Conservation (phyloP, 2,888 invertebrate genomes). For the Gymnoscelis rufifasciata region DNA sequence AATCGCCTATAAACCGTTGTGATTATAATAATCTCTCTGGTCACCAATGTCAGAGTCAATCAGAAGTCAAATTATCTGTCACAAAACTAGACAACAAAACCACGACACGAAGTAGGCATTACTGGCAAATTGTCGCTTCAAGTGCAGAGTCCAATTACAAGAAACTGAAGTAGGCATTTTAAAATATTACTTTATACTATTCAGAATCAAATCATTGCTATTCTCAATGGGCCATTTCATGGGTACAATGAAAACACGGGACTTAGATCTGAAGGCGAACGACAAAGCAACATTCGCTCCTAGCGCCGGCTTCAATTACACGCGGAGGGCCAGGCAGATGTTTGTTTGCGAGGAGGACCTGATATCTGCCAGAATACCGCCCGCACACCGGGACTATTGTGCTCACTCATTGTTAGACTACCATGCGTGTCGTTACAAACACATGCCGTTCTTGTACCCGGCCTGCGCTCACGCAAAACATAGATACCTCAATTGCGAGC, state of each 20-base stretch:
- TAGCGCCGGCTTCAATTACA: conserved; percentile 82
- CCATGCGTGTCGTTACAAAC: conserved; percentile 82
- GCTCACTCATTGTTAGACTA: conserved; percentile 85
- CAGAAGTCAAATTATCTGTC: too few relatives aligned
- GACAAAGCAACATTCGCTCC: conserved; percentile 83
- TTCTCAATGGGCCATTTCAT: conserved; percentile 48
- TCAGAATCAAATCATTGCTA: too few relatives aligned
- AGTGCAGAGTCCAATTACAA: too few relatives aligned
- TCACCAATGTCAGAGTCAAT: too few relatives aligned
- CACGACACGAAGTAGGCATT: too few relatives aligned
- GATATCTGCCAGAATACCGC: conserved; percentile 84
- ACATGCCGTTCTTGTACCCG: conserved; percentile 81
- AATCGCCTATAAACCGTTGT: too few relatives aligned
- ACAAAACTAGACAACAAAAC: too few relatives aligned
- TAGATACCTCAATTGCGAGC: conserved; percentile 84
- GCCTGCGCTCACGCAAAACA: conserved; percentile 87
- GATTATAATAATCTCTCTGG: too few relatives aligned
- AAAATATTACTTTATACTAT: too few relatives aligned
- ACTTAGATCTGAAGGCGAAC: conserved; percentile 50
- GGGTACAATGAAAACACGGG: conserved; percentile 40
- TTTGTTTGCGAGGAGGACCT: conserved; percentile 84
- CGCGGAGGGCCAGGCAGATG: conserved; percentile 85
- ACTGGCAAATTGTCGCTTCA: too few relatives aligned
- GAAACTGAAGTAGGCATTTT: too few relatives aligned
- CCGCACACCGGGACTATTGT: conserved; percentile 88